Percentiles rank a stretch among this genome's conserved stretches.
Conservation (phyloP, 2,797 vertebrate genomes). For the Smutsia temminckii region DNA sequence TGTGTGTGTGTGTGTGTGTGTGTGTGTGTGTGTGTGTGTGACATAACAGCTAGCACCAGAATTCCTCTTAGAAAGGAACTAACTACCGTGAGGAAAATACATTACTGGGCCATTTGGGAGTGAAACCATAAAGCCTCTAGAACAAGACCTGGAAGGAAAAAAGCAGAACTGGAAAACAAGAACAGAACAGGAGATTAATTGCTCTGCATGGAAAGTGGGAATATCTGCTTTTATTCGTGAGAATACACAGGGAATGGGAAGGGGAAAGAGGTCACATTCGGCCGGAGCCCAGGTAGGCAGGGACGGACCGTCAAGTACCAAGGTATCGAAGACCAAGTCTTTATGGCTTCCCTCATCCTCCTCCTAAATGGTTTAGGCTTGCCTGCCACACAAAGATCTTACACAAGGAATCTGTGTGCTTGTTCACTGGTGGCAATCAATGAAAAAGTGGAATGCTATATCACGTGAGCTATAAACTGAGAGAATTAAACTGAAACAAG, state of each 20-base stretch:
- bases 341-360: background rate
- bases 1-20: too few species aligned
- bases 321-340: background rate
- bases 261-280: background rate
- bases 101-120: background rate
- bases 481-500: background rate
- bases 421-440: background rate
- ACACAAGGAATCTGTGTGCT: background rate
- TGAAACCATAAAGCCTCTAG: background rate
- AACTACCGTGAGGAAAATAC: background rate
- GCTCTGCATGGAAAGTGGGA: background rate
- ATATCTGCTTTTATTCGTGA: background rate
- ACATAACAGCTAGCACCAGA: background rate
- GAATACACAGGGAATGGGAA: background rate
- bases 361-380: background rate
- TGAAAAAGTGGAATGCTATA: background rate
- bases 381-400: background rate
- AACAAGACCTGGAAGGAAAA: background rate
- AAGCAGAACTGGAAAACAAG: background rate
- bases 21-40: too few species aligned
- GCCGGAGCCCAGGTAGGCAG: background rate
- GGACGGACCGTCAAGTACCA: background rate
- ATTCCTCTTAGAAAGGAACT: conserved; percentile 9
- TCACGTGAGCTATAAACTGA: background rate
- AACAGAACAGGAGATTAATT: background rate